These are phyloP conservation scores for Pollenia griseotomentosa DNA, from an alignment of 2,888 invertebrate genomes.

Conservation along the genomic window DNA sequence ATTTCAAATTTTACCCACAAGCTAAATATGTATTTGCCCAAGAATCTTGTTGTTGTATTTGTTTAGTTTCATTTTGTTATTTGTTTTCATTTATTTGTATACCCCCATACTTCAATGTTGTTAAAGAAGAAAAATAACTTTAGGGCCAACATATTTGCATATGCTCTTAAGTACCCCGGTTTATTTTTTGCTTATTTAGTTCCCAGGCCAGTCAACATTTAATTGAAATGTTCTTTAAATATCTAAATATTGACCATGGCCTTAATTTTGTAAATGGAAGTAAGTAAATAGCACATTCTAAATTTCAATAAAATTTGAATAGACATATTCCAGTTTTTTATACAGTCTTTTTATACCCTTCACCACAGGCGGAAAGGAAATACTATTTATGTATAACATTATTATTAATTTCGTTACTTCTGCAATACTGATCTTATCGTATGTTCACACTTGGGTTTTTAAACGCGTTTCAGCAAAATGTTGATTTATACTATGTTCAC, in stretches of 20 bases:
- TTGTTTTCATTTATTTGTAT: background rate
- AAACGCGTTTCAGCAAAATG: no score
- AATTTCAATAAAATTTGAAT: background rate
- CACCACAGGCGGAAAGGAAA: no score
- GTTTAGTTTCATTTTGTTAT: background rate
- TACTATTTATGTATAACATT: no score
- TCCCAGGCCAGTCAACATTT: constrained; percentile 4
- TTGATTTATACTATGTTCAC: no score
- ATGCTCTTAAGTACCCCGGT: background rate
- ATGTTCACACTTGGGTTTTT: no score
- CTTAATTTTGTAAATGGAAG: background rate
- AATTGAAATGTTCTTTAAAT: constrained; percentile 6
- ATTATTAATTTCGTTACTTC: no score
- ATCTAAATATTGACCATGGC: background rate
- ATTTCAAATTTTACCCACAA: constrained; percentile 1
- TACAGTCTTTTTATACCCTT: no score
- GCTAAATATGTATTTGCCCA: background rate
- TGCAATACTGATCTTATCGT: no score
- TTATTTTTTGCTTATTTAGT: constrained; percentile 1
- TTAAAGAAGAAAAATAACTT: background rate
- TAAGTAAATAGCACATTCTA: background rate
- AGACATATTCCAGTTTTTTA: background rate
- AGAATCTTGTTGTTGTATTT: background rate
- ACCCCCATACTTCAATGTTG: no score
- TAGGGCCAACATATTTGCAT: constrained; percentile 14